Percentiles rank a stretch among this genome's conserved stretches.
Conservation (phyloP, 1,140 invertebrate species). For the Drosophila tani region DNA sequence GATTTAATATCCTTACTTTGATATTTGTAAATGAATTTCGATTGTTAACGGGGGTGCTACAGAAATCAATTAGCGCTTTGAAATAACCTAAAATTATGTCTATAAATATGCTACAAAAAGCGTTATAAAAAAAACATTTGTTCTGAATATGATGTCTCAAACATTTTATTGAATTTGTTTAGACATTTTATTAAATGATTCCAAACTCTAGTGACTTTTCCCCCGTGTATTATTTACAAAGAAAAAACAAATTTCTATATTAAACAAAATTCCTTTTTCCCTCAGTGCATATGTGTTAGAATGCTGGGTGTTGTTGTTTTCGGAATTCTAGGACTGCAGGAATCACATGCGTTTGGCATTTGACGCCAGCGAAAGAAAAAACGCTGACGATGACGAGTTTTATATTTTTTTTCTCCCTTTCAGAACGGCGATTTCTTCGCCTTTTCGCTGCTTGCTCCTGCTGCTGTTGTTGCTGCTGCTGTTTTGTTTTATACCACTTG, state of each 20-base stretch:
- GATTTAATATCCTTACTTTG: background rate
- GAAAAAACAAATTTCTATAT: no score
- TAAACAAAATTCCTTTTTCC: background rate
- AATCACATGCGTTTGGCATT: slow-evolving; percentile 82
- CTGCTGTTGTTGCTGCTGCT: slow-evolving; percentile 28
- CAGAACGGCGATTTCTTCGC: slow-evolving; percentile 27
- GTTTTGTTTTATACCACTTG: slow-evolving; percentile 68
- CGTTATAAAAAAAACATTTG: no score
- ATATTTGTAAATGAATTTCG: background rate
- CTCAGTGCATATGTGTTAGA: slow-evolving; percentile 10
- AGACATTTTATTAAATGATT: no score
- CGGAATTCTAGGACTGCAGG: slow-evolving; percentile 49
- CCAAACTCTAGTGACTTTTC: background rate
- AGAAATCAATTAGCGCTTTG: no score
- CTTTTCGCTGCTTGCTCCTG: slow-evolving; percentile 10
- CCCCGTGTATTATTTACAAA: no score
- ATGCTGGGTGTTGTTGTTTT: slow-evolving; percentile 16
- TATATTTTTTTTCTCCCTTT: slow-evolving; percentile 23
- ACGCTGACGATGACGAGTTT: slow-evolving; percentile 76
- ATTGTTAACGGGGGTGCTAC: no score
- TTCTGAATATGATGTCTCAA: no score
- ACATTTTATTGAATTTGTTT: no score
- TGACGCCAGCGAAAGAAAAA: slow-evolving; percentile 66
- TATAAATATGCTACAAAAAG: no score
- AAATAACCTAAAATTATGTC: no score